Percentiles rank a stretch among this genome's conserved stretches.
Evolutionary conservation across 2,888 invertebrate genomes (phyloP).

Genomic region (Erannis defoliaria): DNA sequence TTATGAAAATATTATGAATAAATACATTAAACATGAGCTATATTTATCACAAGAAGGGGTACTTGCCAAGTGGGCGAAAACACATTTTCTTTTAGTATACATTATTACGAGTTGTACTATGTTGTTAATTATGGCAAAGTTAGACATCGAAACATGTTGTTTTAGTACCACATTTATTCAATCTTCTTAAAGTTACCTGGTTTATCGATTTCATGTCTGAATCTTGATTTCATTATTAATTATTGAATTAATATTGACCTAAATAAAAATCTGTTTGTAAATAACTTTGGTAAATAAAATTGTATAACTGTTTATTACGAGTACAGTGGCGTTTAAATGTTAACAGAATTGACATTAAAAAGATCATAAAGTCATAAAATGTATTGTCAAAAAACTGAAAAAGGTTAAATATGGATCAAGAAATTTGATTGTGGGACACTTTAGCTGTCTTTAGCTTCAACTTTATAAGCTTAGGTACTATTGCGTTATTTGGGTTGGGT

Average conservation of each 20-base stretch:
- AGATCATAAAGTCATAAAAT: too few relatives aligned
- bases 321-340: neutral
- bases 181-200: neutral
- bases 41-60: too few relatives aligned
- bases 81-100: slow-evolving; percentile 6
- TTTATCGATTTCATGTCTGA: neutral
- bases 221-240: slow-evolving; percentile 1
- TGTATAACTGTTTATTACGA: too few relatives aligned
- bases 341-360: neutral
- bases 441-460: too few relatives aligned
- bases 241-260: neutral
- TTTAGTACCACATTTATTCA: neutral
- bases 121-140: neutral
- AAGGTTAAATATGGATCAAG: too few relatives aligned
- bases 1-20: too few relatives aligned
- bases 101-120: slow-evolving; percentile 2
- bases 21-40: too few relatives aligned
- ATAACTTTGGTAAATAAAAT: neutral
- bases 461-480: too few relatives aligned
- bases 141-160: neutral
- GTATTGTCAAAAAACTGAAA: too few relatives aligned
- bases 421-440: too few relatives aligned
- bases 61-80: slow-evolving; percentile 10
- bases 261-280: neutral
- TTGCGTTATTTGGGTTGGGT: too few relatives aligned